Evolutionary conservation across 2,113 vertebrate species (phyloP), one percentile per base, ranked within the genome.

Genomic region (Cardinalis cardinalis): DNA sequence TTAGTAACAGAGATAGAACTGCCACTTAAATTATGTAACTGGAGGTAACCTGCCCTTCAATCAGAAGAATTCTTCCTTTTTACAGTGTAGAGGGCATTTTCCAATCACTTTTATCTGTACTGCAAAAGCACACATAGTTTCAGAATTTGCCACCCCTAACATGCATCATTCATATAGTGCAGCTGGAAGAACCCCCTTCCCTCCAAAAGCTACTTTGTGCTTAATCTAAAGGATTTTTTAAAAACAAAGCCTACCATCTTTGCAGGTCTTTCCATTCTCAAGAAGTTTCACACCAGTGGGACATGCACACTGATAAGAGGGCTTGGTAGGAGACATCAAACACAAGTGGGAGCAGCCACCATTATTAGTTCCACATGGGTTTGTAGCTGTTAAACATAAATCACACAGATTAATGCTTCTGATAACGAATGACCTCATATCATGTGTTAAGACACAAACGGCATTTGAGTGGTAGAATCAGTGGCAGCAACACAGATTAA

Each of bases 291-390:
- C 99, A 26, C 99, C 99, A 14, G 99, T 99, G 83, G 99, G 98
- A 96, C 99, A 99, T 83, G 99, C 98, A 91, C 99, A 99, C 90
- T 98, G 98, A 93, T 98, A 98, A 96, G 97, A 98, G 18, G 98
- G 98, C 92, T 97, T 96, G 84, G 95, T 74, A 21, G 99, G 99
- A 59, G 99, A 99, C 96, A 99, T 98, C 95, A 99, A 98, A 96
- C 99, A 99, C 91, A 99, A 98, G 94, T 99, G 99, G 83, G 99
- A 99, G 96, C 99, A 99, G 73, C 98, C 99, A 71, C 98, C 99
- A 53, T 99, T 99, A 94, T 97, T 97, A 97, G 96, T 90, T 58
- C 97, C 98, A 96, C 99, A 99, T 56, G 98, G 98, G 82, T 97
- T 99, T 96, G 88, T 96, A 91, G 97, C 98, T 96, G 97, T 97